Evolutionary conservation across 1,140 invertebrate genomes (phyloP).

Genomic region (Conopomorpha cramerella): DNA sequence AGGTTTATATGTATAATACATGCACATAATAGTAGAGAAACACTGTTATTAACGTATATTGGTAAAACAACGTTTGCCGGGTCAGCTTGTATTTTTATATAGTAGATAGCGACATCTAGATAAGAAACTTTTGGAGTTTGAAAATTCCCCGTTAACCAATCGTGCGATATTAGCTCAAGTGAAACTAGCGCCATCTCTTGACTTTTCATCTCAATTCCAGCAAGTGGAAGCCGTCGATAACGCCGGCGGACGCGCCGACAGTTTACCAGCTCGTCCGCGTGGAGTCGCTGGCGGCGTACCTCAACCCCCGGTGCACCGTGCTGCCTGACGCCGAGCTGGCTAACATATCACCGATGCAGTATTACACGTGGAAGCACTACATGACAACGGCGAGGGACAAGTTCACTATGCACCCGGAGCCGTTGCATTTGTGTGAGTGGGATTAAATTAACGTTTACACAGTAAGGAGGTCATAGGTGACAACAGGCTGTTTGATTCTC

Average conservation of each 20-base stretch:
- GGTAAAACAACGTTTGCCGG: too few relatives aligned
- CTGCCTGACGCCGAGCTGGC: constrained; percentile 46
- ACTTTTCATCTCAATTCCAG: too few relatives aligned
- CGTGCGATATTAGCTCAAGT: too few relatives aligned
- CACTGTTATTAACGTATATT: neutral
- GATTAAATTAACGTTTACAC: neutral
- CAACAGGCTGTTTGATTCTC: too few relatives aligned
- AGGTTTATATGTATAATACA: too few relatives aligned
- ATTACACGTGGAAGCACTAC: constrained; percentile 67
- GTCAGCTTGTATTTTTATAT: too few relatives aligned
- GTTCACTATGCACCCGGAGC: constrained; percentile 74
- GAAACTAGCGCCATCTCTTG: too few relatives aligned
- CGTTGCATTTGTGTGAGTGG: constrained; percentile 13
- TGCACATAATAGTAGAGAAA: neutral
- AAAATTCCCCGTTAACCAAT: too few relatives aligned
- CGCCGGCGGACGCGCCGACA: constrained; percentile 64
- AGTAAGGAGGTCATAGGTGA: neutral
- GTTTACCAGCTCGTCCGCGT: constrained; percentile 80
- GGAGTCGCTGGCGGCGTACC: constrained; percentile 77
- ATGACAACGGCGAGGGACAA: constrained; percentile 77
- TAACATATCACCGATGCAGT: constrained; percentile 64
- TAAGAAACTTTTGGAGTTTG: too few relatives aligned
- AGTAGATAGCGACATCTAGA: too few relatives aligned
- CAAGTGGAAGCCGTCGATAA: constrained; percentile 80
- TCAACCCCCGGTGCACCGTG: constrained; percentile 69